A percentile compares a stretch with the other conserved stretches of the same genome.
phyloP scores from a whole-genome alignment of 2,113 vertebrate species.

The Haemorhous mexicanus region DNA sequence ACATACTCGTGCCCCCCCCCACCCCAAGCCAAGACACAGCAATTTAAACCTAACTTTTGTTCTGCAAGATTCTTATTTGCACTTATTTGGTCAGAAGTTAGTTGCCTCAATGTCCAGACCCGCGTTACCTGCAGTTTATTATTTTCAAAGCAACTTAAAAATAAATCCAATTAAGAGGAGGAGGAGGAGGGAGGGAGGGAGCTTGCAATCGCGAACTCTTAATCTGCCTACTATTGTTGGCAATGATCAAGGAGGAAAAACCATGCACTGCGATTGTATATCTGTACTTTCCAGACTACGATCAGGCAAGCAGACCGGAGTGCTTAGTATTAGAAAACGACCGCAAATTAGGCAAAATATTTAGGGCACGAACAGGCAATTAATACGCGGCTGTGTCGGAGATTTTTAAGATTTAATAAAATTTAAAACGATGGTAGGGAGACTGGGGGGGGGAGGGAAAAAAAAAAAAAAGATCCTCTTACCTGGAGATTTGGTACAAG shows the following conservation, averaged over 20 bases:
- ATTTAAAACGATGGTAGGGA: conserved; percentile 74
- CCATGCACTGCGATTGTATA: conserved; percentile 67
- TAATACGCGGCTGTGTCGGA: conserved; percentile 28
- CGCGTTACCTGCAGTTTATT: conserved; percentile 70
- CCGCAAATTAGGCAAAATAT: conserved; percentile 55
- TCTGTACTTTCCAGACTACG: conserved; percentile 67
- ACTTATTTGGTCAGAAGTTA: conserved; percentile 83
- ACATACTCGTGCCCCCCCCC: conserved; percentile 70
- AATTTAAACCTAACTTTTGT: conserved; percentile 81
- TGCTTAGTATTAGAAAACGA: conserved; percentile 55
- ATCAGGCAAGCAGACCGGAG: conserved; percentile 71
- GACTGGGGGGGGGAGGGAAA: not conserved
- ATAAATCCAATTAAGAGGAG: conserved; percentile 67
- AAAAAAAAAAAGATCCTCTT: conserved; percentile 68
- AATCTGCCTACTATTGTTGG: conserved; percentile 76
- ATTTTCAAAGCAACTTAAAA: conserved; percentile 72
- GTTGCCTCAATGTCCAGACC: conserved; percentile 74
- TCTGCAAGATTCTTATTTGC: conserved; percentile 79
- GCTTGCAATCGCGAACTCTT: conserved; percentile 79
- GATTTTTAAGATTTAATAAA: conserved; percentile 70
- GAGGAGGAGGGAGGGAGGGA: conserved; percentile 28
- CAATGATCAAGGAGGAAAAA: conserved; percentile 66
- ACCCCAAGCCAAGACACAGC: conserved; percentile 43
- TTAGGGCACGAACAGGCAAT: conserved; percentile 61
- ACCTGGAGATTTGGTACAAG: conserved; percentile 87